Conservation (phyloP, 2,888 invertebrate species). For the Pecten maximus region DNA sequence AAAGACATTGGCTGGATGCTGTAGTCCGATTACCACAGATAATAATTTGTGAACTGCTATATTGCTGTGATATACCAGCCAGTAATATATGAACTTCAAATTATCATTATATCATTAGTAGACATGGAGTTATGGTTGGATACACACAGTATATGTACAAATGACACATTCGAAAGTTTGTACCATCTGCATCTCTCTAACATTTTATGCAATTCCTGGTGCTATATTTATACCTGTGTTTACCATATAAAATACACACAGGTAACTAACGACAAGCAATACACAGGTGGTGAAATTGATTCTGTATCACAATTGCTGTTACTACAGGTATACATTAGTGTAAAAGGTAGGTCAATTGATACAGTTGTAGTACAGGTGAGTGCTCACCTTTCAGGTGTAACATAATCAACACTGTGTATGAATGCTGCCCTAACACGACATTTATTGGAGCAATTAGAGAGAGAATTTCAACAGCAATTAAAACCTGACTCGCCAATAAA, state of each 20-base stretch:
- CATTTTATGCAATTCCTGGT: neutral
- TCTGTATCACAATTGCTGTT: neutral
- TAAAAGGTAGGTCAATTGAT: conserved; percentile 26
- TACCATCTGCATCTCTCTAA: neutral
- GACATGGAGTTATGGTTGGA: too few species aligned
- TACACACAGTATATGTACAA: neutral
- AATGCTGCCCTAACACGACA: neutral
- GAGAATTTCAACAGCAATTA: neutral
- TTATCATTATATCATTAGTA: too few species aligned
- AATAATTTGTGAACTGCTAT: too few species aligned
- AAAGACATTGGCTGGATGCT: too few species aligned
- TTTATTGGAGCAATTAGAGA: conserved; percentile 2
- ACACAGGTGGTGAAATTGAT: conserved; percentile 30
- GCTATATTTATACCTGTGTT: neutral
- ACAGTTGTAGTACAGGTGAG: conserved; percentile 23
- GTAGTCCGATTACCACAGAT: too few species aligned
- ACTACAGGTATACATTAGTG: conserved; percentile 19
- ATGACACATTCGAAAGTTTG: neutral
- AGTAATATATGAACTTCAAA: too few species aligned
- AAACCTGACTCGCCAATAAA: neutral
- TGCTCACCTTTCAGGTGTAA: neutral
- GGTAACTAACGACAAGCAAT: conserved; percentile 11
- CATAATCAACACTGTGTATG: neutral
- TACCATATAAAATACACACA: neutral
- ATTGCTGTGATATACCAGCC: too few species aligned